Evolutionary conservation across 2,888 invertebrate species (phyloP).

Genomic region (Drosophila gaucha): DNA sequence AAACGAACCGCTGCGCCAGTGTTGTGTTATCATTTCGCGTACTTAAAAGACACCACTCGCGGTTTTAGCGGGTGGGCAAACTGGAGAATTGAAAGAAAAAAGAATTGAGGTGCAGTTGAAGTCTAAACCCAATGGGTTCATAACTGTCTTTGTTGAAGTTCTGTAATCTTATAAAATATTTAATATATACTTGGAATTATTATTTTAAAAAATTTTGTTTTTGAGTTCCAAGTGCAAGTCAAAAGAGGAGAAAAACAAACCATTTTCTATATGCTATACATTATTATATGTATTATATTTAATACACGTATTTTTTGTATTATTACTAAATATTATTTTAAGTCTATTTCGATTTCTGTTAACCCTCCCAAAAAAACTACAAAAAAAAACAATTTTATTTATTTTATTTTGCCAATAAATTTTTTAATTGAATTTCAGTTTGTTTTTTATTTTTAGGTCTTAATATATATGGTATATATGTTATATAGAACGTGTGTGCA

Average conservation of each 20-base stretch:
- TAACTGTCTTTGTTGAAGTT: slow-evolving; percentile 75
- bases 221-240: slow-evolving; percentile 43
- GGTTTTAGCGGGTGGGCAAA: slow-evolving; percentile 17
- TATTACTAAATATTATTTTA: slow-evolving; percentile 69
- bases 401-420: slow-evolving; percentile 75
- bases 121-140: slow-evolving; percentile 85
- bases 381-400: slow-evolving; percentile 59
- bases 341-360: slow-evolving; percentile 70
- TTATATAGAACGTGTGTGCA: slow-evolving; percentile 27
- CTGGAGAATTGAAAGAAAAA: not conserved
- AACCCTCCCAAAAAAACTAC: slow-evolving; percentile 41
- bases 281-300: slow-evolving; percentile 55
- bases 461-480: not conserved
- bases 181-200: slow-evolving; percentile 7
- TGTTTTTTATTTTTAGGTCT: slow-evolving; percentile 23
- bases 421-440: slow-evolving; percentile 43
- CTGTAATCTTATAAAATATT: slow-evolving; percentile 41
- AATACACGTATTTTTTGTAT: slow-evolving; percentile 75
- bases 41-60: slow-evolving; percentile 60
- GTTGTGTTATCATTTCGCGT: slow-evolving; percentile 43
- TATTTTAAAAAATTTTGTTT: not conserved
- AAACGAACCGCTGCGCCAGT: slow-evolving; percentile 1
- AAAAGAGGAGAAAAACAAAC: slow-evolving; percentile 27
- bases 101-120: slow-evolving; percentile 58
- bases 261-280: slow-evolving; percentile 44